These are phyloP conservation scores for Myodes glareolus DNA, from an alignment of 2,113 vertebrate genomes.

Conservation along the genomic window DNA sequence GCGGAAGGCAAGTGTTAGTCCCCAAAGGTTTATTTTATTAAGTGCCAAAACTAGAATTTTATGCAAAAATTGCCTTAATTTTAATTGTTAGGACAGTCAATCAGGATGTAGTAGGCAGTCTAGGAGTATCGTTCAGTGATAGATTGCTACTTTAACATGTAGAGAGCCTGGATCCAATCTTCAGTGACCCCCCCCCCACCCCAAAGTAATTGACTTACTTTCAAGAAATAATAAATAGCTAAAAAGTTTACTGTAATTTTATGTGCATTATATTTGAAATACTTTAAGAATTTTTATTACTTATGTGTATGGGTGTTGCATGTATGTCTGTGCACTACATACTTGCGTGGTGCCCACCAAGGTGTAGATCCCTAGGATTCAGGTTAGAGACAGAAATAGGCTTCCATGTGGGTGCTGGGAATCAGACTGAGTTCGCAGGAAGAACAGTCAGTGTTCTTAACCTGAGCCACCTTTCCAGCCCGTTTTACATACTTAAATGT, in stretches of 20 bases:
- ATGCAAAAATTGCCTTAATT: slow-evolving; percentile 6
- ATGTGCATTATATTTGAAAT: not conserved
- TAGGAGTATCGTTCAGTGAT: not conserved
- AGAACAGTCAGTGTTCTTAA: not conserved
- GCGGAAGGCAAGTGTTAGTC: not conserved
- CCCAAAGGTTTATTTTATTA: not conserved
- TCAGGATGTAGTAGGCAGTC: not conserved
- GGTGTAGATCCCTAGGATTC: not conserved
- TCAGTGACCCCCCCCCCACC: too few relatives aligned
- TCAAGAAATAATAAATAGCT: slow-evolving; percentile 10
- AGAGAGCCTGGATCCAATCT: not conserved
- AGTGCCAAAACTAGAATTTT: slow-evolving; percentile 13
- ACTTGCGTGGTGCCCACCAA: not conserved
- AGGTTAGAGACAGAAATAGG: not conserved
- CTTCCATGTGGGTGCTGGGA: not conserved
- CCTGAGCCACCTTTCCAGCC: not conserved
- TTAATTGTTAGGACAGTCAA: slow-evolving; percentile 38
- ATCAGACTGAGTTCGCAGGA: too few relatives aligned
- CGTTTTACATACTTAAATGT: not conserved
- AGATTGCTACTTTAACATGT: not conserved
- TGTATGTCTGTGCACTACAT: not conserved
- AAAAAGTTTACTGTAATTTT: not conserved
- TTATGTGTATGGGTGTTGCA: not conserved
- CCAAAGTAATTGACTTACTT: slow-evolving; percentile 33
- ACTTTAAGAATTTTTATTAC: not conserved